Evolutionary conservation across 2,113 vertebrate species (phyloP).

Genomic region (Entosphenus tridentatus): DNA sequence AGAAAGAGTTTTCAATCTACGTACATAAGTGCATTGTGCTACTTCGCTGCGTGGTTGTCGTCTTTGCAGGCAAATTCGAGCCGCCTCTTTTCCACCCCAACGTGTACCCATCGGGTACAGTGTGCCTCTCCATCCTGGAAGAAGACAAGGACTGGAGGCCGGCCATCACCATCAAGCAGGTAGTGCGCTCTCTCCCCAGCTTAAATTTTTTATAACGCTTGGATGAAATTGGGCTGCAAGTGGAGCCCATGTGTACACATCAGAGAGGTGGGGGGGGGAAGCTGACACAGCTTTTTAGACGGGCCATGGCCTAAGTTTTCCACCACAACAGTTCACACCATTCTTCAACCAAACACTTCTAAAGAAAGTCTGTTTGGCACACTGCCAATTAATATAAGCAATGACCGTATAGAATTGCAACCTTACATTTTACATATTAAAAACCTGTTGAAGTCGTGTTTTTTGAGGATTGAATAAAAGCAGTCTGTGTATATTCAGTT

Average conservation of each 20-base stretch:
- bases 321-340: too few species aligned
- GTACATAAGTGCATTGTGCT: background rate
- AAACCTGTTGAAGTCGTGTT: background rate
- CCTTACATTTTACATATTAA: background rate
- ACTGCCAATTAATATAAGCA: background rate
- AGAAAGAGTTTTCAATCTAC: background rate
- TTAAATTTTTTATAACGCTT: too few species aligned
- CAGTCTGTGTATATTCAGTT: too few species aligned
- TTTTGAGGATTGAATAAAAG: too few species aligned
- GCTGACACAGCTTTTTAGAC: too few species aligned
- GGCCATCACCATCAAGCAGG: constrained; percentile 12
- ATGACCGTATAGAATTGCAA: background rate
- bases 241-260: too few species aligned
- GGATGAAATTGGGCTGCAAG: too few species aligned
- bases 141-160: constrained; percentile 12
- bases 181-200: background rate
- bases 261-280: too few species aligned
- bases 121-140: constrained; percentile 12
- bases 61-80: constrained; percentile 11
- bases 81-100: constrained; percentile 86
- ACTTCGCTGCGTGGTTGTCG: background rate
- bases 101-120: constrained; percentile 11
- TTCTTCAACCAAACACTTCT: too few species aligned
- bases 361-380: too few species aligned
- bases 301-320: too few species aligned